A percentile compares a stretch with the other conserved stretches of the same genome.
Evolutionary conservation across 2,797 vertebrate genomes (phyloP).

Genomic region (Lindbergichthys nudifrons): DNA sequence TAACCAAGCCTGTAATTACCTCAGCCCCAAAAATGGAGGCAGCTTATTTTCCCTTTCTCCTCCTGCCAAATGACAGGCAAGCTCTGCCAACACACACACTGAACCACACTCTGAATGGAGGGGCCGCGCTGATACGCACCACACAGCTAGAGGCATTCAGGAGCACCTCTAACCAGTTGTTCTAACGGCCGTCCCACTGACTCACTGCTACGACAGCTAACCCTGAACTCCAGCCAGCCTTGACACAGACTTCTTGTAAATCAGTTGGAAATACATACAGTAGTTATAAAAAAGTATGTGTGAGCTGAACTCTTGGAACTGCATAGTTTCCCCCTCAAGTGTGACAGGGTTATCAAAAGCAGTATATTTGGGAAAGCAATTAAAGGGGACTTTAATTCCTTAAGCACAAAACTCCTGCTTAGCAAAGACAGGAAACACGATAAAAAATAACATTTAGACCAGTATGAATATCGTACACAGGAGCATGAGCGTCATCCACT

Average conservation of each 20-base stretch:
- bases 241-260: constrained; percentile 60
- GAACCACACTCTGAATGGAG: constrained; percentile 57
- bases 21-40: constrained; percentile 74
- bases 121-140: constrained; percentile 49
- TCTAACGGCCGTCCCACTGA: constrained; percentile 40
- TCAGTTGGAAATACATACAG: constrained; percentile 45
- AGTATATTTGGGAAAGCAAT: too few species aligned
- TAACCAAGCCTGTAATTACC: constrained; percentile 81
- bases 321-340: background rate
- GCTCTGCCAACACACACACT: constrained; percentile 71
- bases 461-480: too few species aligned
- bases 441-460: too few species aligned
- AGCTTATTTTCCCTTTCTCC: constrained; percentile 80
- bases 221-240: constrained; percentile 37
- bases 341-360: background rate
- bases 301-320: constrained; percentile 7
- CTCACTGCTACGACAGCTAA: constrained; percentile 53
- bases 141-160: constrained; percentile 24
- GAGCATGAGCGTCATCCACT: too few species aligned
- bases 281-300: background rate
- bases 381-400: too few species aligned
- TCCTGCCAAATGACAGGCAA: constrained; percentile 75
- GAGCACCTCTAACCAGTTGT: constrained; percentile 26
- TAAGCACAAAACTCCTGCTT: too few species aligned
- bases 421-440: too few species aligned